Base-by-base conservation (phyloP, 2,888 invertebrate genomes). In the Pristionchus exspectatus region DNA sequence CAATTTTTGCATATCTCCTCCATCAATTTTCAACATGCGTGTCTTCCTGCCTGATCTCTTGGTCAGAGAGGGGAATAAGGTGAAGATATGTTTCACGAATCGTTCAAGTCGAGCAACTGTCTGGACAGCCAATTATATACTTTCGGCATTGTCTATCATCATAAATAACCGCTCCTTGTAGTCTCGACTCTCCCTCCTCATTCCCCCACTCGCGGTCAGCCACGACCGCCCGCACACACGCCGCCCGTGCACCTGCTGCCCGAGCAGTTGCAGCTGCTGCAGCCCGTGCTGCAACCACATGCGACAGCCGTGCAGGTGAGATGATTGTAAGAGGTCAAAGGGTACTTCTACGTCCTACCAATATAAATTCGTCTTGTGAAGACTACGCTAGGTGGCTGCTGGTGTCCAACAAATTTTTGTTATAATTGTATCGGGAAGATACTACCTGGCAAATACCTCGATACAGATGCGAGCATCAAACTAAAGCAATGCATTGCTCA, bases 181-280 rank as follows among this genome's bases (percentile, higher is more conserved):
- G 74, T 24, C 33, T 27, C 81, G 16, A 81, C 81, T 9, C 12
- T 27, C 12, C 2, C 27, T 10, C 81, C 81, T 14, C 44, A 50
- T 50, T 27, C 27, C 3, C 81, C 50, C 16, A 81, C 81, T 30
- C 81, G 81, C 24, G 44, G 14, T 0, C 50, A 54, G 50, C 81
- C 81, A 16, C 81, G 81, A 27, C 81, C 81, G 7, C 81, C 81
- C 14, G 50, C 81, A 1, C 81, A 81, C 54, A 54, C 81, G 50
- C 81, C 81, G 16, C 81, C 81, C 16, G 24, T 27, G 50, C 50
- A 54, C n/a, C 50, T 81, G 81, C 81, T 81, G 50, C 81, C 81
- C 16, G 81, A 44, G 81, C 81, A 81, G 81, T 54, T 81, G 81
- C 81, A 81, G 50, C 81, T 50, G 81, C 54, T 81, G 81, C 81